Evolutionary conservation across 23 tunicate species (phyloP).

Genomic region (Botrylloides violaceus): DNA sequence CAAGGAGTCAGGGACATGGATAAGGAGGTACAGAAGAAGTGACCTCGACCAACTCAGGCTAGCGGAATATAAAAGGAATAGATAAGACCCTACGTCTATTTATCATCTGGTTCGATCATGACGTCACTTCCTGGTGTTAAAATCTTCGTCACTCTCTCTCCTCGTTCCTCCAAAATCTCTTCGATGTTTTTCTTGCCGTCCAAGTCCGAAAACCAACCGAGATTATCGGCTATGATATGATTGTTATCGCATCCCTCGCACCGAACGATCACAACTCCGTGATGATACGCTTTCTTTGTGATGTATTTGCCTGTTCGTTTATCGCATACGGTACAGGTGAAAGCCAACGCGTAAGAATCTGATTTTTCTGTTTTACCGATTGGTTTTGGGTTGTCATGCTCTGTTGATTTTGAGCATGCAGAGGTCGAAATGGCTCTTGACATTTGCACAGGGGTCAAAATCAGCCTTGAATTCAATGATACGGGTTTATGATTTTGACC

Average conservation of each 20-base stretch:
- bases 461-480: no score
- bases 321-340: slow-evolving; percentile 81
- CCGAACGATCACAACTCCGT: slow-evolving; percentile 89
- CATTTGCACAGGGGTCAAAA: no score
- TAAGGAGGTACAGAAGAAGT: no score
- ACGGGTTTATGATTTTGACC: no score
- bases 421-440: no score
- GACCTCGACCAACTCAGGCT: no score
- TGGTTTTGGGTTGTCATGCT: not conserved
- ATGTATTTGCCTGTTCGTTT: slow-evolving; percentile 61
- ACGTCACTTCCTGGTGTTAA: slow-evolving; percentile 34
- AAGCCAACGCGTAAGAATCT: slow-evolving; percentile 51
- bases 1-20: no score
- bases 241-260: slow-evolving; percentile 79
- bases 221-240: slow-evolving; percentile 93
- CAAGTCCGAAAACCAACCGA: slow-evolving; percentile 91
- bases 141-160: slow-evolving; percentile 73
- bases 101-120: slow-evolving; percentile 34
- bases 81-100: no score
- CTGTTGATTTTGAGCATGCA: no score
- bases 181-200: slow-evolving; percentile 91
- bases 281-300: slow-evolving; percentile 80
- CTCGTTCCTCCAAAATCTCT: slow-evolving; percentile 88
- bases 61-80: no score
- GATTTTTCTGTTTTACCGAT: slow-evolving; percentile 28